These are phyloP conservation scores for Piprites chloris DNA, from an alignment of 2,113 vertebrate species.

Conservation along the genomic window DNA sequence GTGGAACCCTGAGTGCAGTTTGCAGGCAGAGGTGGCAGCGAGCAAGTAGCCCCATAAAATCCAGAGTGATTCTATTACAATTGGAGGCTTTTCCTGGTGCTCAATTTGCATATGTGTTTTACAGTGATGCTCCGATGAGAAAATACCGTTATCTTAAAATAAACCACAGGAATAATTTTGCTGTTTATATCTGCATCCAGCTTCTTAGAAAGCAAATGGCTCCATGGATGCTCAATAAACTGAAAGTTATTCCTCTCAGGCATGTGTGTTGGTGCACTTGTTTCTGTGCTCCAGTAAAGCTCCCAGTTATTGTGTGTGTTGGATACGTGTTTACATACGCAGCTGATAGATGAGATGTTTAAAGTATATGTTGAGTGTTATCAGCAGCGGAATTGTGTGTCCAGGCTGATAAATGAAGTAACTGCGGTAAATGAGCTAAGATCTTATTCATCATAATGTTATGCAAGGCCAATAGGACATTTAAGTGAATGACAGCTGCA, in stretches of 20 bases:
- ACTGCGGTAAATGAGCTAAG: neutral
- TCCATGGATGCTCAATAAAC: neutral
- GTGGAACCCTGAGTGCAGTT: neutral
- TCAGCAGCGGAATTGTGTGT: neutral
- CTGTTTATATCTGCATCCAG: neutral
- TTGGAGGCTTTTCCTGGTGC: neutral
- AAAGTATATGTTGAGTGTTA: neutral
- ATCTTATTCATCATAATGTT: neutral
- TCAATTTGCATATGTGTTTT: neutral
- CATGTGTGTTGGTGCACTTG: neutral
- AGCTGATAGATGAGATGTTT: slow-evolving; percentile 25
- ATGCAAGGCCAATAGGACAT: fast-evolving
- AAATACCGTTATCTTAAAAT: neutral
- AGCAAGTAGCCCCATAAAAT: neutral
- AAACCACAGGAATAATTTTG: neutral
- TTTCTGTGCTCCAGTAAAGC: neutral
- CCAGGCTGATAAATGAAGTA: slow-evolving; percentile 21
- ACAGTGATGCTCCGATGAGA: neutral
- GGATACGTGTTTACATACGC: neutral
- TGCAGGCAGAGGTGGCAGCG: neutral
- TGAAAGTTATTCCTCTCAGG: neutral
- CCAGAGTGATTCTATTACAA: neutral
- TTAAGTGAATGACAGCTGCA: neutral
- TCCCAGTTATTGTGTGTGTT: neutral
- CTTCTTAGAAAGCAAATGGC: neutral